phyloP scores from a whole-genome alignment of 2,797 vertebrate genomes.

The Epinephelus malabaricus region DNA sequence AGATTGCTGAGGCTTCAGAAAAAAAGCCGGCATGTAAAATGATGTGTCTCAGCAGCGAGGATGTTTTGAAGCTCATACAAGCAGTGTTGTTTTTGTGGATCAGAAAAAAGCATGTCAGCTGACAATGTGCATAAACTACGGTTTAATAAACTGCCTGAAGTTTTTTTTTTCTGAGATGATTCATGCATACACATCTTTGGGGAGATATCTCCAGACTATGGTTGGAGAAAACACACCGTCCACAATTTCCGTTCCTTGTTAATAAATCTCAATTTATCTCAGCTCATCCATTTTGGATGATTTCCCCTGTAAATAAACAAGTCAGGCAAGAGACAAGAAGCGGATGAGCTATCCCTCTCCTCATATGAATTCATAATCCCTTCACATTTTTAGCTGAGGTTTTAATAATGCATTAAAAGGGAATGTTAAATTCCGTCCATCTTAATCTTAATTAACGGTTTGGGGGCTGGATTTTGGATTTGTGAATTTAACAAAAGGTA shows the following conservation, averaged over 20 bases:
- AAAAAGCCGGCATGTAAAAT: constrained; percentile 19
- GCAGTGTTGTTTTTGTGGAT: constrained; percentile 12
- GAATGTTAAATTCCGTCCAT: constrained; percentile 30
- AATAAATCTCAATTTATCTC: constrained; percentile 52
- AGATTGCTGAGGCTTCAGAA: constrained; percentile 27
- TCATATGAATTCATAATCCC: constrained; percentile 54
- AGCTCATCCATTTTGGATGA: constrained; percentile 48
- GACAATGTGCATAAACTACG: constrained; percentile 30
- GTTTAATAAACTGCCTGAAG: constrained; percentile 23
- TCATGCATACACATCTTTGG: neutral
- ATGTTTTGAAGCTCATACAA: constrained; percentile 28
- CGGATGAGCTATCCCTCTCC: constrained; percentile 22
- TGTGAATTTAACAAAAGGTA: constrained; percentile 19
- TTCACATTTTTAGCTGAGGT: constrained; percentile 37
- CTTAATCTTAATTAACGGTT: constrained; percentile 47
- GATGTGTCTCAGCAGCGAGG: constrained; percentile 6
- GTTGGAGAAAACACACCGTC: neutral
- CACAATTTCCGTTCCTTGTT: constrained; percentile 39
- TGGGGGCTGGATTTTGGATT: constrained; percentile 36
- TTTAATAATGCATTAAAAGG: constrained; percentile 58
- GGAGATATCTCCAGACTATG: constrained; percentile 22
- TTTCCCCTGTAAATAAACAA: constrained; percentile 57
- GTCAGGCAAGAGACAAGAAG: constrained; percentile 20
- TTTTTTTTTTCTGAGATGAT: constrained; percentile 5
- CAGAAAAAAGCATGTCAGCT: constrained; percentile 23